phyloP scores from a whole-genome alignment of 2,888 invertebrate genomes.

The Chamaedrilus cognettii region DNA sequence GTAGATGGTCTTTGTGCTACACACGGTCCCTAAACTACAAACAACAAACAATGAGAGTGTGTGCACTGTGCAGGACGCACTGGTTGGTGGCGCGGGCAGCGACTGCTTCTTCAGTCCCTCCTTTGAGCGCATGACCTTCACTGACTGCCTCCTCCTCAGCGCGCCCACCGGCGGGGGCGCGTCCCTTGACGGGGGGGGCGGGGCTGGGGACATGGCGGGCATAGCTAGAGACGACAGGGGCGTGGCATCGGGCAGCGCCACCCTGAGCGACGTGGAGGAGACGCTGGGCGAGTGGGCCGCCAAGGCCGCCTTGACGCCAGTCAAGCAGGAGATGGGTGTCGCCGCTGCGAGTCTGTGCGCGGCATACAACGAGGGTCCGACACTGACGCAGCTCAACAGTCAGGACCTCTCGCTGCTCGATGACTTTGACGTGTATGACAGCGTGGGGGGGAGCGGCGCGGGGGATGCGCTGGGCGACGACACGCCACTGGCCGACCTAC shows the following conservation, averaged over 20 bases:
- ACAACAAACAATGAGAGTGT: too few species aligned
- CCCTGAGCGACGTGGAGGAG: constrained; percentile 1
- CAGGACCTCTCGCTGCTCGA: constrained; percentile 8
- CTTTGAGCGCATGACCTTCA: constrained; percentile 14
- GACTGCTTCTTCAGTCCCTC: constrained; percentile 12
- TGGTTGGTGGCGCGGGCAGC: too few species aligned
- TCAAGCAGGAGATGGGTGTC: not conserved
- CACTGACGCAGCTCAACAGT: constrained; percentile 19
- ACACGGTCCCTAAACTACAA: too few species aligned
- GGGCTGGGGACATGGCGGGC: too few species aligned
- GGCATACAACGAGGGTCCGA: constrained; percentile 12
- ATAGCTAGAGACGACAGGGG: not conserved
- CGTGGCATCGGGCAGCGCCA: not conserved
- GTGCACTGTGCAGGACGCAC: too few species aligned
- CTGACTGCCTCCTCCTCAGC: constrained; percentile 1
- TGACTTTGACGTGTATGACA: not conserved
- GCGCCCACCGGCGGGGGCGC: not conserved
- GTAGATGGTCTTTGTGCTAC: too few species aligned
- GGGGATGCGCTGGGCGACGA: too few species aligned
- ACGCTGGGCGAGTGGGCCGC: not conserved
- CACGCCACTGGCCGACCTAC: too few species aligned
- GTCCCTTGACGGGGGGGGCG: not conserved
- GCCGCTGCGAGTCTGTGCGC: not conserved
- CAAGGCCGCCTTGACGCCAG: not conserved
- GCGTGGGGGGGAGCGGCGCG: too few species aligned